These are phyloP conservation scores for Origma solitaria DNA, from an alignment of 2,113 vertebrate genomes.

Conservation along the genomic window DNA sequence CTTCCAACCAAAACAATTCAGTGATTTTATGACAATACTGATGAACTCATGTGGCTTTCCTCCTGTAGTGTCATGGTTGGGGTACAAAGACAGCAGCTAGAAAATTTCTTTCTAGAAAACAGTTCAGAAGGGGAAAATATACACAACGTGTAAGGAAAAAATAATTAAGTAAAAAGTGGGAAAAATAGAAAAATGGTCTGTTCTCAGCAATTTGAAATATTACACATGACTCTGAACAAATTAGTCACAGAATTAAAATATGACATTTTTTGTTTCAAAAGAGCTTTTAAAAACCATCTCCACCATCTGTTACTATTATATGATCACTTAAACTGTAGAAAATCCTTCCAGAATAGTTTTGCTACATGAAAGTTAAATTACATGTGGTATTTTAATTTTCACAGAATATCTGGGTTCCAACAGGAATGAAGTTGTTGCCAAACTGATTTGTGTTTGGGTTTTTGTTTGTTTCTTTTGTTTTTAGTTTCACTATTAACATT, in stretches of 20 bases:
- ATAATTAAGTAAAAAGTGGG: background rate
- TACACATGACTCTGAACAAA: background rate
- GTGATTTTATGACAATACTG: background rate
- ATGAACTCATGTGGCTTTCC: background rate
- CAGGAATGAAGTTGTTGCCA: background rate
- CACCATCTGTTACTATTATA: background rate
- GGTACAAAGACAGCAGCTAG: background rate
- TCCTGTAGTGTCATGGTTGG: accelerated
- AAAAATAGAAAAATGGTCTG: background rate
- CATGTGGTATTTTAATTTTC: background rate
- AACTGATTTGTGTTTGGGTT: background rate
- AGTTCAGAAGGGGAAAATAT: background rate
- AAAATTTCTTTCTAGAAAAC: background rate
- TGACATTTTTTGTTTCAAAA: background rate
- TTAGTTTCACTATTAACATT: background rate
- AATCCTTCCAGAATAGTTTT: background rate
- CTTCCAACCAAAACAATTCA: background rate
- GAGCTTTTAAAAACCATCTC: background rate
- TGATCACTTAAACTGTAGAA: background rate
- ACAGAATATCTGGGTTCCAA: background rate
- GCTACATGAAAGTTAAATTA: background rate
- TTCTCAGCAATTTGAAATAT: background rate
- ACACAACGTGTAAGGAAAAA: background rate
- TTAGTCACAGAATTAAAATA: background rate
- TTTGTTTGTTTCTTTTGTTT: background rate